Percentiles rank a stretch among this genome's conserved stretches.
phyloP scores from a whole-genome alignment of 2,888 invertebrate genomes.

The Aporophyla lueneburgensis region DNA sequence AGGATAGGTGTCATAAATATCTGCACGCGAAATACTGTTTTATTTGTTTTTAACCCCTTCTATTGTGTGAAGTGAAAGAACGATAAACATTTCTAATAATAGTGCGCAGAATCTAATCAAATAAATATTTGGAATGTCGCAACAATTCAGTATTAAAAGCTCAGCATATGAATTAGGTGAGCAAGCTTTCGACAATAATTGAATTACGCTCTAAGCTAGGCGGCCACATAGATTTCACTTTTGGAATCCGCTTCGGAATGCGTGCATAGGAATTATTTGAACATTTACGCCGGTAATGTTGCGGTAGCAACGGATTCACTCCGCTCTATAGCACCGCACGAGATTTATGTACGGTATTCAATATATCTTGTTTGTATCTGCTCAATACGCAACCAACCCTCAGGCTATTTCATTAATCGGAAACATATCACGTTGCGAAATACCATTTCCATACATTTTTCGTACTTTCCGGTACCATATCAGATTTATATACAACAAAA shows the following conservation, averaged over 20 bases:
- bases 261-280: conserved; percentile 79
- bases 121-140: conserved; percentile 42
- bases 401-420: conserved; percentile 72
- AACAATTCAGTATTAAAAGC: conserved; percentile 41
- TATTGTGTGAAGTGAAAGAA: conserved; percentile 22
- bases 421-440: conserved; percentile 67
- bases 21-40: conserved; percentile 30
- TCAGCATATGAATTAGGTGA: conserved; percentile 53
- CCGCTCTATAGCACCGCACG: conserved; percentile 70
- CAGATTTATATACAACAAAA: conserved; percentile 61
- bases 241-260: conserved; percentile 75
- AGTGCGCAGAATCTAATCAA: conserved; percentile 27
- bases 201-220: conserved; percentile 63
- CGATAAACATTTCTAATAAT: conserved; percentile 8
- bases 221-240: conserved; percentile 71
- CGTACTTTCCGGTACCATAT: conserved; percentile 43
- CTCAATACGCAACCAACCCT: conserved; percentile 65
- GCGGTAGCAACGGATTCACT: conserved; percentile 76
- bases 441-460: conserved; percentile 60
- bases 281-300: conserved; percentile 77
- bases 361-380: conserved; percentile 78
- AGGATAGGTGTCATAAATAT: conserved; percentile 52
- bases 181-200: conserved; percentile 60
- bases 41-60: conserved; percentile 29
- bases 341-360: conserved; percentile 81